Evolutionary conservation across 2,797 vertebrate species (phyloP).

Genomic region (Leptatherina wallacei): DNA sequence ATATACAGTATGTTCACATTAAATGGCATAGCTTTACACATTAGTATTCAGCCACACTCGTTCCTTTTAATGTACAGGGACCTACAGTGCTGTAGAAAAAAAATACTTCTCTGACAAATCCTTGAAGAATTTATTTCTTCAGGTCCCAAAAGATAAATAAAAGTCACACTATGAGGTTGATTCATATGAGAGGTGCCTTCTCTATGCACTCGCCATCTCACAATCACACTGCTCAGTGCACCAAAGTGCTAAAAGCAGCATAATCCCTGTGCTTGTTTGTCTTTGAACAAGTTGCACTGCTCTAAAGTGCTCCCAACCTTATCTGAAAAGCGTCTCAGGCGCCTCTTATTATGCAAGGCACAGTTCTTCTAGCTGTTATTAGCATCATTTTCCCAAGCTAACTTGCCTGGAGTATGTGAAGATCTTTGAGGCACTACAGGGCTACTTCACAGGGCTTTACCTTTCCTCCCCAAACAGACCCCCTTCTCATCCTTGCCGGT

Average conservation of each 20-base stretch:
- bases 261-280: constrained; percentile 81
- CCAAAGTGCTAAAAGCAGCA: constrained; percentile 76
- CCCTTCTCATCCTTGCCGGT: constrained; percentile 64
- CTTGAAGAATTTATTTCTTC: constrained; percentile 31
- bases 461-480: constrained; percentile 68
- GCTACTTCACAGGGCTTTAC: constrained; percentile 70
- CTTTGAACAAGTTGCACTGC: constrained; percentile 75
- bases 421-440: constrained; percentile 65
- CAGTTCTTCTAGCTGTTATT: constrained; percentile 72
- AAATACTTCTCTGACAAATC: constrained; percentile 36
- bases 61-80: constrained; percentile 8
- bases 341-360: constrained; percentile 80
- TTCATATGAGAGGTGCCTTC: constrained; percentile 55
- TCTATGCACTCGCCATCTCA: constrained; percentile 46
- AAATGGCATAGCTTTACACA: constrained; percentile 12
- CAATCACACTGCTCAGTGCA: constrained; percentile 68
- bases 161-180: constrained; percentile 34
- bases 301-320: constrained; percentile 77
- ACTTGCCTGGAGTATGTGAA: constrained; percentile 66
- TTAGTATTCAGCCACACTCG: constrained; percentile 5
- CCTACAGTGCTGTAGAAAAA: not conserved
- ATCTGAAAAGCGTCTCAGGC: constrained; percentile 77
- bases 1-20: constrained; percentile 15
- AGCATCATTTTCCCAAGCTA: constrained; percentile 67
- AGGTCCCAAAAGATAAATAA: constrained; percentile 15